Conservation (phyloP, 2,888 invertebrate species). For the Rosalia funebris region DNA sequence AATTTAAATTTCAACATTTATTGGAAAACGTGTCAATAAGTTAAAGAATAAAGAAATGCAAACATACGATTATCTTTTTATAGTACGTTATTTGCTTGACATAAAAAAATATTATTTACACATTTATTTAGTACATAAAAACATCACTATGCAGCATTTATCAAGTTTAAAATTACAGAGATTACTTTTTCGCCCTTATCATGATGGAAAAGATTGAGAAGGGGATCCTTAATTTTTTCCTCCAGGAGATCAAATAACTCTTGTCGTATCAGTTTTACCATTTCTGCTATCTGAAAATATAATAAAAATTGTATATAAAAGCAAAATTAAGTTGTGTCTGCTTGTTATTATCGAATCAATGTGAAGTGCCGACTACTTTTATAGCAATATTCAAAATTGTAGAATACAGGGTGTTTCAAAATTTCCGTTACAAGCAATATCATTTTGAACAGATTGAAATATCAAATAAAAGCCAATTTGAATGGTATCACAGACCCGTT, state of each 20-base stretch:
- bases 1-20: conserved; percentile 9
- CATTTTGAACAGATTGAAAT: no score
- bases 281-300: conserved; percentile 76
- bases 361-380: no score
- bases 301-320: neutral
- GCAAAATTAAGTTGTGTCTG: neutral
- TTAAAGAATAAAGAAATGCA: neutral
- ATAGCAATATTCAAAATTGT: no score
- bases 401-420: no score
- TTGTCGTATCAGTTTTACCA: conserved; percentile 79
- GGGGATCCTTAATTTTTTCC: conserved; percentile 85
- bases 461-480: no score
- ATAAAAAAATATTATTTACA: conserved; percentile 26
- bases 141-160: conserved; percentile 32
- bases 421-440: no score
- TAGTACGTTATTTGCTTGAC: no score
- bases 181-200: conserved; percentile 81
- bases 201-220: conserved; percentile 77
- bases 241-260: conserved; percentile 82
- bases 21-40: conserved; percentile 20
- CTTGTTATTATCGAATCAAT: no score
- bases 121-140: conserved; percentile 6
- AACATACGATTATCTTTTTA: neutral
- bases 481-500: no score
- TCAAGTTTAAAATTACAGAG: conserved; percentile 74